Base-by-base conservation (phyloP, 2,888 invertebrate species). In the Hypolimnas misippus region DNA sequence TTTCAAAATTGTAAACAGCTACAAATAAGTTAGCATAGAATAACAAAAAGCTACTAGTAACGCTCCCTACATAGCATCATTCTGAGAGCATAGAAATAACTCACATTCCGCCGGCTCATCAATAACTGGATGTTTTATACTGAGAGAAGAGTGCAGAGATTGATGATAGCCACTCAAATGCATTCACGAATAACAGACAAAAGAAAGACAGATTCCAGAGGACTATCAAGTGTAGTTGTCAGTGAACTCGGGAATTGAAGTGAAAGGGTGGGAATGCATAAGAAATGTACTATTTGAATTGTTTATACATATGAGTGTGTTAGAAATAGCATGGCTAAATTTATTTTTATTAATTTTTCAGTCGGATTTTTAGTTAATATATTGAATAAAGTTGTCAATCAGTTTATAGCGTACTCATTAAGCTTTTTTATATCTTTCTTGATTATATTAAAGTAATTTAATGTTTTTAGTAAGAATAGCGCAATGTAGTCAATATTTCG, bases 271-370 rank as follows among this genome's bases (percentile, higher is more conserved):
- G 81, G 79, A 74, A 79, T 76, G 80, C 79, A 79, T 75, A 82
- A 85, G 84, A 84, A 87, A 87, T 86, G 87, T 86, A 88, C 86
- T 87, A 87, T 87, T 83, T 84, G 79, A 62, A 55, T 60, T 62
- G 53, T 56, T 58, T 74, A 73, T 74, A 69, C 78, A 82, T 50
- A 44, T 25, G 35, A 35, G n/a, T 29, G 46, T 35, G 12, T 10
- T 35, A 35, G 12, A n/a, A n/a, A n/a, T n/a, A n/a, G n/a, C n/a
- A n/a, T n/a, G n/a, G n/a, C n/a, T n/a, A n/a, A n/a, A n/a, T n/a
- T n/a, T n/a, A n/a, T n/a, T n/a, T n/a, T n/a, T n/a, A n/a, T n/a
- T n/a, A n/a, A n/a, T n/a, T n/a, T n/a, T n/a, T n/a, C n/a, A n/a
- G n/a, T n/a, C n/a, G n/a, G n/a, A n/a, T n/a, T n/a, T n/a, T n/a